These are phyloP conservation scores for Plumapathes pennacea DNA, from an alignment of 92 coral and sea anemone species.

Conservation along the genomic window DNA sequence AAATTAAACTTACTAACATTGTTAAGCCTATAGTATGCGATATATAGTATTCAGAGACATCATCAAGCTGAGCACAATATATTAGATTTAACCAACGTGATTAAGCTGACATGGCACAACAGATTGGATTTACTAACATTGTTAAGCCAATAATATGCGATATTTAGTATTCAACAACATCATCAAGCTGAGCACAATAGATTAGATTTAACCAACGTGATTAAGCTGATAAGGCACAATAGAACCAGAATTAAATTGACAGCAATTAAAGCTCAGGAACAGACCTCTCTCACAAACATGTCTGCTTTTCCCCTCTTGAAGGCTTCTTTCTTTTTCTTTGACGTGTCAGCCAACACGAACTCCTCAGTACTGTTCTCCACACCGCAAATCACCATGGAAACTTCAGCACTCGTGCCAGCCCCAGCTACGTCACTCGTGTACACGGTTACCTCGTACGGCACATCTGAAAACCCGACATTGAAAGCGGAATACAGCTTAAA, in stretches of 20 bases:
- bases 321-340: slow-evolving; percentile 88
- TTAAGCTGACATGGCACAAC: background rate
- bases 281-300: slow-evolving; percentile 96
- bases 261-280: no score
- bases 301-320: slow-evolving; percentile 87
- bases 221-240: background rate
- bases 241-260: no score
- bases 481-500: no score
- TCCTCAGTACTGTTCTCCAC: slow-evolving; percentile 80
- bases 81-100: no score
- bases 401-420: slow-evolving; percentile 91
- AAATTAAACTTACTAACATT: background rate
- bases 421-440: slow-evolving; percentile 82
- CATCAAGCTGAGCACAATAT: slow-evolving; percentile 60
- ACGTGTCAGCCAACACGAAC: slow-evolving; percentile 77
- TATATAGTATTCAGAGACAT: slow-evolving; percentile 88
- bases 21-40: background rate
- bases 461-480: slow-evolving; percentile 71
- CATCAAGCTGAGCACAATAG: slow-evolving; percentile 60
- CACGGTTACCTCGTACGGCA: slow-evolving; percentile 91
- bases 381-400: slow-evolving; percentile 81
- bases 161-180: slow-evolving; percentile 94
- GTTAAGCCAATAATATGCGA: background rate
- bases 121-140: background rate
- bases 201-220: no score